Evolutionary conservation across 2,888 invertebrate species (phyloP), one percentile per base, ranked within the genome.

Genomic region (Criorhina ranunculi): DNA sequence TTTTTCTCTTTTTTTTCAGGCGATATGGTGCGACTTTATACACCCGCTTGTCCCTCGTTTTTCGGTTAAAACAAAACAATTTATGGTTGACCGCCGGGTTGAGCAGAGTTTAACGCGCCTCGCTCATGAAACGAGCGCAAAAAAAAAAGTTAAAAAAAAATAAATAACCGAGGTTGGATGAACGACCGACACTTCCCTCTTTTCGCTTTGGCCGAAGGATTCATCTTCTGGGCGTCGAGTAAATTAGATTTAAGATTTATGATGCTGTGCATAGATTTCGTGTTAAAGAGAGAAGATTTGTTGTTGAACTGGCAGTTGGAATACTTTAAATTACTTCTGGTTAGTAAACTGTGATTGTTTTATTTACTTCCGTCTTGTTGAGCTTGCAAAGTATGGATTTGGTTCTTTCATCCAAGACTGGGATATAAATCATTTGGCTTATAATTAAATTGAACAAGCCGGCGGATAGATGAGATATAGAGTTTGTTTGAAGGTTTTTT

Each of bases 171-270:
- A 73, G 40, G 31, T 1, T 40, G 15, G 12, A 24, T 12, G 42
- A 40, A 11, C 9, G 49, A 1, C 3, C 12, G 12, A 31, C 59
- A 49, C 37, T 49, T 40, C n/a, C 15, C 5, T 53, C 51, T 31
- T 57, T 57, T 6, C 24, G 19, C 19, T n/a, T 12, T 8, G 49
- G 29, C 55, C 40, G 73, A 66, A 59, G 66, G 66, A 76, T 76
- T 66, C 73, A 55, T 64, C 66, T 66, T 67, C 51, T 29, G 57
- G 69, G 42, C 44, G 53, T 60, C 42, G 60, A 77, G 60, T 77
- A 69, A 69, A 77, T 77, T 69, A 77, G 77, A 77, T 77, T 77
- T 69, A 77, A 69, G 69, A 77, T 77, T 77, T 69, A 77, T 77
- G 75, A 66, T 66, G 35, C 35, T 69, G 60, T 62, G 69, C 77